Percentiles rank a stretch among this genome's conserved stretches.
Conservation (phyloP, 2,113 vertebrate genomes). For the Bambusicola thoracicus region DNA sequence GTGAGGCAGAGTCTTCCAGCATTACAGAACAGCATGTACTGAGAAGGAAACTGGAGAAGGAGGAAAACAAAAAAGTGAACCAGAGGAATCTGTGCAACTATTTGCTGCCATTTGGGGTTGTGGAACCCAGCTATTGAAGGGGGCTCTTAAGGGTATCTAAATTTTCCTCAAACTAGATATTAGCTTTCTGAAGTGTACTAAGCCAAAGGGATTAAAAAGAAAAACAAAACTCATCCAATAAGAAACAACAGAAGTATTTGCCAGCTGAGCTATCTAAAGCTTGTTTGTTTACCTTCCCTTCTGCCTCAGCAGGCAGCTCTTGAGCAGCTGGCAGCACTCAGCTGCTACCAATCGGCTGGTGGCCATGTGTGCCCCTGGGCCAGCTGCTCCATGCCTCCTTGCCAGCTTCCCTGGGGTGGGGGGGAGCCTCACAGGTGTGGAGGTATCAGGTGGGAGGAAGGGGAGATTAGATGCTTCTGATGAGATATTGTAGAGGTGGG, state of each 20-base stretch:
- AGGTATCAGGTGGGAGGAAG: not conserved
- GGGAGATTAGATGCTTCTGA: rapidly evolving
- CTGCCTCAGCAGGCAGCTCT: not conserved
- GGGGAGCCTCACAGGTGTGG: rapidly evolving
- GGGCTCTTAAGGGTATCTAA: not conserved
- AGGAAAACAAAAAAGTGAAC: not conserved
- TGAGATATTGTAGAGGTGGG: rapidly evolving
- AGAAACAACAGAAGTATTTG: not conserved
- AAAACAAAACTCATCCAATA: not conserved
- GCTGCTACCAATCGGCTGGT: not conserved
- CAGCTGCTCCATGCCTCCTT: not conserved
- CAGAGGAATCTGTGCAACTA: not conserved
- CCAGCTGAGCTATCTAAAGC: not conserved
- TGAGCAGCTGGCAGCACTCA: not conserved
- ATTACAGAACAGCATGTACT: not conserved
- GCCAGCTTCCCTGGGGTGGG: not conserved
- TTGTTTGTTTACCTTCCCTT: not conserved
- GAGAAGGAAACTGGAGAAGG: not conserved
- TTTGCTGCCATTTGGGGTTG: too few species aligned
- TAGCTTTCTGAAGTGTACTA: not conserved
- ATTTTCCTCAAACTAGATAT: not conserved
- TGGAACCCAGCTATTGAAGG: not conserved
- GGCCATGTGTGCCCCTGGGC: not conserved
- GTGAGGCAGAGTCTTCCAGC: not conserved
- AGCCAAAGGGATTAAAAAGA: not conserved